Evolutionary conservation across 2,797 vertebrate species (phyloP), one percentile per base, ranked within the genome.

Genomic region (Gobio occitaniae): DNA sequence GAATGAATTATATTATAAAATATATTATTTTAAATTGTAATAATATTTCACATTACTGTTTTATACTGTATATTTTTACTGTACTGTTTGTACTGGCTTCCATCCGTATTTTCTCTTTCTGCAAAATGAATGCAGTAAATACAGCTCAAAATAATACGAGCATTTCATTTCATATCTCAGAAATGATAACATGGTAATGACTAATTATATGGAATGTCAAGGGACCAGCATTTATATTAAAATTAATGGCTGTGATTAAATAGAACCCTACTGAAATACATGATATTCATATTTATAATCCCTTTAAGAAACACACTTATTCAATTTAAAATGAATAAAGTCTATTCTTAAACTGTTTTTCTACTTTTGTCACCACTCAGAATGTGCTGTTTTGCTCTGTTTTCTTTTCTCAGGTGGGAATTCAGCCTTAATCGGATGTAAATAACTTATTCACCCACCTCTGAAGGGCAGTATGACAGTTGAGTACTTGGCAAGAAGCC

Each of bases 161-260:
- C 25, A 72, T 82, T 70, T 36, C 1, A 69, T 54, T 59, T 48
- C 2, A 82, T 72, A 15, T 72, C 54, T 61, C 9, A 82, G 54
- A 56, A 72, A 72, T 72, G 38, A 47, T 70, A 48, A 72, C 13
- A 71, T 82, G 80, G 11, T 72, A 32, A 71, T 61, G 15, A 71
- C n/a, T 71, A 71, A 82, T 72, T 82, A 61, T 44, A 82, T 47
- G 11, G 6, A 61, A 72, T 82, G 69, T 72, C 80, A 48, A 47
- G 80, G 61, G 68, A 71, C 25, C 19, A 61, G 25, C 25, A 32
- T 82, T 82, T 61, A 47, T 25, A 72, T 63, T 72, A 29, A 59
- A 80, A 81, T 9, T 1, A 71, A 44, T 38, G 41, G 38, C 41
- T 59, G n/a, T 47, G 50, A 71, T 71, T 71, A 48, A 48, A 32